phyloP scores from a whole-genome alignment of 1,140 invertebrate species.

The Microplitis mediator region DNA sequence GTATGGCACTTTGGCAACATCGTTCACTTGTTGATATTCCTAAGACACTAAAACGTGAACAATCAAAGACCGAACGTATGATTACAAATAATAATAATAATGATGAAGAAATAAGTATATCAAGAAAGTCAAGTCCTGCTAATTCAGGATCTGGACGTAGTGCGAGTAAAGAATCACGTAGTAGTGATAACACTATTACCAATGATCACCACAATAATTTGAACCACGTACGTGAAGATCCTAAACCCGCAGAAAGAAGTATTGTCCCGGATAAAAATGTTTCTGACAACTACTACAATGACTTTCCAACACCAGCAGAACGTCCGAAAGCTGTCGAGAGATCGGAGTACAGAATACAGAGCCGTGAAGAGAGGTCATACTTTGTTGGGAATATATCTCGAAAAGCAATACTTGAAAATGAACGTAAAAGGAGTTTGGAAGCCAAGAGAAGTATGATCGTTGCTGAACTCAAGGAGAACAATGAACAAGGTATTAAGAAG shows the following conservation, averaged over 20 bases:
- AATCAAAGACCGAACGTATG: slow-evolving; percentile 57
- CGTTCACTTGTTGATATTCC: slow-evolving; percentile 74
- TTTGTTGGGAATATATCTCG: slow-evolving; percentile 60
- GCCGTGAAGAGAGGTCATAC: slow-evolving; percentile 57
- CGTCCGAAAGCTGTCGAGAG: slow-evolving; percentile 62
- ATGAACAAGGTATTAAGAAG: slow-evolving; percentile 57
- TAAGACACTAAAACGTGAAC: slow-evolving; percentile 65
- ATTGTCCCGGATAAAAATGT: slow-evolving; percentile 51
- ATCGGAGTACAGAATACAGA: slow-evolving; percentile 62
- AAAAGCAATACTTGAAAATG: slow-evolving; percentile 63
- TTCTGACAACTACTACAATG: slow-evolving; percentile 47
- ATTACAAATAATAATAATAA: too few species aligned
- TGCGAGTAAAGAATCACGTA: slow-evolving; percentile 53
- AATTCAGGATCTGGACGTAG: slow-evolving; percentile 52
- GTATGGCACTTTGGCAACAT: slow-evolving; percentile 85
- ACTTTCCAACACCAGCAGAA: slow-evolving; percentile 54
- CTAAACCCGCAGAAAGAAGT: slow-evolving; percentile 56
- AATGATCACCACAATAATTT: slow-evolving; percentile 38
- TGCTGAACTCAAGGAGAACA: slow-evolving; percentile 56
- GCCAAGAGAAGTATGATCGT: slow-evolving; percentile 57
- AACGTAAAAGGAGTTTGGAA: slow-evolving; percentile 65
- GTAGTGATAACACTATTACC: slow-evolving; percentile 54
- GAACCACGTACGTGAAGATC: slow-evolving; percentile 42
- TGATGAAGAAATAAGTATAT: slow-evolving; percentile 50
- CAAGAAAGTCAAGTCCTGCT: slow-evolving; percentile 54